Conservation (phyloP, 2,888 invertebrate genomes). For the Stenodera caucasica region DNA sequence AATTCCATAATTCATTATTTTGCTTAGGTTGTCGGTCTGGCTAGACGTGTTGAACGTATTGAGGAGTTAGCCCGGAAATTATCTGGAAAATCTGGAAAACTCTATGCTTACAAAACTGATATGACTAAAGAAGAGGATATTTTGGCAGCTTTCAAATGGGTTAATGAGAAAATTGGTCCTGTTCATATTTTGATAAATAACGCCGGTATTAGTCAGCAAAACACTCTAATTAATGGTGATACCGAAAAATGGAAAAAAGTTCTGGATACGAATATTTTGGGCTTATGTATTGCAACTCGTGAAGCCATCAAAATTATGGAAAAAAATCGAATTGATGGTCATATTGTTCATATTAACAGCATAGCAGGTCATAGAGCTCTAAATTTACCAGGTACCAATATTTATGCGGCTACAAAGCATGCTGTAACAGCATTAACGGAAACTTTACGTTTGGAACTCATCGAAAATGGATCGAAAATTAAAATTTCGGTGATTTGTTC, state of each 20-base stretch:
- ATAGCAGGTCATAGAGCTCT: slow-evolving; percentile 36
- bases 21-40: slow-evolving; percentile 41
- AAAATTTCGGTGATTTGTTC: slow-evolving; percentile 49
- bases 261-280: slow-evolving; percentile 34
- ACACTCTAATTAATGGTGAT: slow-evolving; percentile 38
- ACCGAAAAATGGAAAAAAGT: slow-evolving; percentile 33
- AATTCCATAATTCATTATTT: no score
- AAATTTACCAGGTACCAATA: slow-evolving; percentile 32
- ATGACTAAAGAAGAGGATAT: slow-evolving; percentile 48
- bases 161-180: slow-evolving; percentile 46
- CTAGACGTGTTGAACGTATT: slow-evolving; percentile 35
- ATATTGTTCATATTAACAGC: slow-evolving; percentile 40
- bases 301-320: slow-evolving; percentile 38
- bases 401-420: slow-evolving; percentile 44
- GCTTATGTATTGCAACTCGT: slow-evolving; percentile 33
- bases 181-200: slow-evolving; percentile 52
- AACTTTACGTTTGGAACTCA: slow-evolving; percentile 48
- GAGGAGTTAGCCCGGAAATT: slow-evolving; percentile 31
- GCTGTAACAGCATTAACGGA: slow-evolving; percentile 50
- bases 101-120: slow-evolving; percentile 48
- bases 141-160: slow-evolving; percentile 45
- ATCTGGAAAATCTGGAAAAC: slow-evolving; percentile 40
- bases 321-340: slow-evolving; percentile 30
- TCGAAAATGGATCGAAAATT: slow-evolving; percentile 42
- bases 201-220: slow-evolving; percentile 43